Percentiles rank a stretch among this genome's conserved stretches.
Evolutionary conservation across 2,113 vertebrate species (phyloP).

Genomic region (Theristicus caerulescens): DNA sequence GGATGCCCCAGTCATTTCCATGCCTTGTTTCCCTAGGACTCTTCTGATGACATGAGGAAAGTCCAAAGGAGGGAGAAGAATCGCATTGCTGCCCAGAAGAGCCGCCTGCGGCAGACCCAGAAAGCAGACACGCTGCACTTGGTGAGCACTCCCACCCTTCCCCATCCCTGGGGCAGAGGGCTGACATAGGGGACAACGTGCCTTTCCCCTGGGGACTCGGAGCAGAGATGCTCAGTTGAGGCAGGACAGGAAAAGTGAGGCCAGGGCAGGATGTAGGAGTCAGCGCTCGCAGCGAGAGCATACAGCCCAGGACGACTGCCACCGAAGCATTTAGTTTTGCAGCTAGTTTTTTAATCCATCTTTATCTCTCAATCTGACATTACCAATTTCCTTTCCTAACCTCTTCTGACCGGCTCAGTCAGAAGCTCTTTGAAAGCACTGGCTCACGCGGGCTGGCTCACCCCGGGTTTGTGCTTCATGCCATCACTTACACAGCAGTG

Average conservation of each 20-base stretch:
- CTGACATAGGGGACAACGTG: fast-evolving
- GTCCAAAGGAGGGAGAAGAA: conserved; percentile 97
- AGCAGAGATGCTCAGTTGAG: background rate
- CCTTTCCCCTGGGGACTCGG: fast-evolving
- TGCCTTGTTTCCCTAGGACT: conserved; percentile 77
- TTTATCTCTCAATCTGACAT: background rate
- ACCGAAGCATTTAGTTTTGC: background rate
- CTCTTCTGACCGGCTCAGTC: background rate
- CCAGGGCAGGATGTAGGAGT: background rate
- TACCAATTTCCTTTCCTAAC: background rate
- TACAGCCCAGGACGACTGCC: background rate
- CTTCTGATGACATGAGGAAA: conserved; percentile 90
- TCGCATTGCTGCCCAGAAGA: conserved; percentile 96
- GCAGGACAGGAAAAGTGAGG: background rate
- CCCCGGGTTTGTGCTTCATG: background rate
- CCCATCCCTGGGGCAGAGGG: background rate
- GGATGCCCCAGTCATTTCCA: background rate
- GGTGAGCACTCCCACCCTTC: conserved; percentile 78
- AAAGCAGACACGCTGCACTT: conserved; percentile 95
- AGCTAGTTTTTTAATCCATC: background rate
- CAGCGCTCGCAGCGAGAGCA: fast-evolving
- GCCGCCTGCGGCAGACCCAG: conserved; percentile 93
- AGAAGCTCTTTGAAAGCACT: background rate
- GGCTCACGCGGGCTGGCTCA: background rate
- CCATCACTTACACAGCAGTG: background rate